Evolutionary conservation across 2,113 vertebrate genomes (phyloP).

Genomic region (Paramisgurnus dabryanus): DNA sequence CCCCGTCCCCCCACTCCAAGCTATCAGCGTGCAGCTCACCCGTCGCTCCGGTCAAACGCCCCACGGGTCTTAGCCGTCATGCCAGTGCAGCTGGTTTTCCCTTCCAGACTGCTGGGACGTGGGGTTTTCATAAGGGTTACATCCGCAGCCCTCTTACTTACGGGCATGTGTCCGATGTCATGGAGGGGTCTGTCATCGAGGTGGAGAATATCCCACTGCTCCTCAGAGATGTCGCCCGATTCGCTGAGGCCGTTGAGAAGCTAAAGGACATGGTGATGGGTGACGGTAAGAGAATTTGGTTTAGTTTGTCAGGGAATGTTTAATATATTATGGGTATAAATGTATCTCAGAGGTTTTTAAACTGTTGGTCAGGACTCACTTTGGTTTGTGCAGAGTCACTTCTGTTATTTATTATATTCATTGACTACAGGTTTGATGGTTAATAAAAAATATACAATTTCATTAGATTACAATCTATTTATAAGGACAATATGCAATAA

Average conservation of each 20-base stretch:
- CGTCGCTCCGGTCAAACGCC: slow-evolving; percentile 79
- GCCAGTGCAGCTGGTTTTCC: slow-evolving; percentile 89
- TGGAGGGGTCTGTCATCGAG: slow-evolving; percentile 74
- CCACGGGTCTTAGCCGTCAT: slow-evolving; percentile 88
- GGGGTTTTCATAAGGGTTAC: slow-evolving; percentile 76
- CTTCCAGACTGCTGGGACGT: slow-evolving; percentile 70
- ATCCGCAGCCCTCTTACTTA: slow-evolving; percentile 67
- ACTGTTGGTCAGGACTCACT: too few relatives aligned
- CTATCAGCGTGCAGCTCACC: slow-evolving; percentile 70
- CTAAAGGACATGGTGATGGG: slow-evolving; percentile 86
- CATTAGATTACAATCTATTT: too few relatives aligned
- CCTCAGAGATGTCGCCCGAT: slow-evolving; percentile 83
- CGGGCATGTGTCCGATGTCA: slow-evolving; percentile 64
- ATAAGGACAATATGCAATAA: too few relatives aligned
- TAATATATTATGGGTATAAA: neutral
- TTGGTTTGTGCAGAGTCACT: too few relatives aligned
- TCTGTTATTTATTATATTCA: too few relatives aligned
- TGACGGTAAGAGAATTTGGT: slow-evolving; percentile 71
- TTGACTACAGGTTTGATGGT: too few relatives aligned
- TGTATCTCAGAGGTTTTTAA: neutral
- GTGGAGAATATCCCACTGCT: slow-evolving; percentile 88
- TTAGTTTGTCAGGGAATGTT: neutral
- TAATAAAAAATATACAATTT: too few relatives aligned
- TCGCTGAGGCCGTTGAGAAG: slow-evolving; percentile 90
- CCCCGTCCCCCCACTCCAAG: slow-evolving; percentile 64